phyloP scores from a whole-genome alignment of 2,113 vertebrate species.

The Poeciliopsis occidentalis region DNA sequence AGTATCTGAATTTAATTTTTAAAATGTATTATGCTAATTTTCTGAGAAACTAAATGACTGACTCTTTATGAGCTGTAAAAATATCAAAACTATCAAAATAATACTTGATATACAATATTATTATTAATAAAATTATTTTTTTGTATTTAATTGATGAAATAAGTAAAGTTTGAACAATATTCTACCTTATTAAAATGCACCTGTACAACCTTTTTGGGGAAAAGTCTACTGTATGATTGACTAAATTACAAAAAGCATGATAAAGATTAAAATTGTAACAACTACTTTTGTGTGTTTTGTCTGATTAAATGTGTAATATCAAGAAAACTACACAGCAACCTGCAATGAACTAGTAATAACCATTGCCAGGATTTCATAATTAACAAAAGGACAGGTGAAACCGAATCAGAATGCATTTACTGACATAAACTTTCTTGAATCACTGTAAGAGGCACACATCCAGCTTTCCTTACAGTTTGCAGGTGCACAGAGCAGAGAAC shows the following conservation, averaged over 20 bases:
- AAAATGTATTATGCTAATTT: not conserved
- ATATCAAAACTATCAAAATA: not conserved
- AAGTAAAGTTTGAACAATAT: not conserved
- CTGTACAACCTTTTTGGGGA: too few species aligned
- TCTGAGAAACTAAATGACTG: not conserved
- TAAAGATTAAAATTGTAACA: too few species aligned
- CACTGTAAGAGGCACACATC: not conserved
- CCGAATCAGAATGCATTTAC: not conserved
- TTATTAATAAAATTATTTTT: too few species aligned
- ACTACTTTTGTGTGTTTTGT: too few species aligned
- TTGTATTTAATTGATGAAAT: not conserved
- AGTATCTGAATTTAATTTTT: not conserved
- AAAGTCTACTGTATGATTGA: too few species aligned
- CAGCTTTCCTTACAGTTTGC: not conserved
- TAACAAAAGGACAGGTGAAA: not conserved
- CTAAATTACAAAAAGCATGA: too few species aligned
- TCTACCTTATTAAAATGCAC: not conserved
- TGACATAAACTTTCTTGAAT: not conserved
- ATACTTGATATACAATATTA: not conserved
- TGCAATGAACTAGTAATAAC: not conserved
- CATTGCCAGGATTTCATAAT: not conserved
- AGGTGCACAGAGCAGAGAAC: slow-evolving; percentile 7
- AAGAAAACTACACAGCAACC: not conserved
- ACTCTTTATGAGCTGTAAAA: not conserved
- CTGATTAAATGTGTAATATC: not conserved